Conservation (phyloP, 2,797 vertebrate genomes). For the Neostethus bicornis region DNA sequence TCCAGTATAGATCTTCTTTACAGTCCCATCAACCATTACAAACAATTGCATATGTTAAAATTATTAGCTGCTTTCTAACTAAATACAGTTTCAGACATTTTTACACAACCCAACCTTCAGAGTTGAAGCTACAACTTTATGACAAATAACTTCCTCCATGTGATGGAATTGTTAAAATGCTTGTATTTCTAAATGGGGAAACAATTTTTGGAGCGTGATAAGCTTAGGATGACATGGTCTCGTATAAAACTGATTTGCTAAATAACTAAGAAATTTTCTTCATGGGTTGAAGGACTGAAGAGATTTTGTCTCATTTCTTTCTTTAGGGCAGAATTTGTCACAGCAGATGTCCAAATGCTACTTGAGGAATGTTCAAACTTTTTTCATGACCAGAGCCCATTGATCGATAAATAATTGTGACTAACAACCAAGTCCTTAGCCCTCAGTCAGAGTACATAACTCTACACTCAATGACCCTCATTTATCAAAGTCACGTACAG, state of each 20-base stretch:
- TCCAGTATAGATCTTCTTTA: neutral
- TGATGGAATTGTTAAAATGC: neutral
- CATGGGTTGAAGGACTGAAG: neutral
- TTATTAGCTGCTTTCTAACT: no score
- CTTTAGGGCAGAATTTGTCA: conserved; percentile 18
- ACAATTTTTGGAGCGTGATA: neutral
- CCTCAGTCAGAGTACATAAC: neutral
- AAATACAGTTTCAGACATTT: no score
- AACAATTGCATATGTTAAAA: no score
- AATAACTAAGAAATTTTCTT: conserved; percentile 4
- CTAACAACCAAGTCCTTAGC: neutral
- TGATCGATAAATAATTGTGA: neutral
- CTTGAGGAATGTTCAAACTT: conserved; percentile 1
- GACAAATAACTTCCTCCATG: neutral
- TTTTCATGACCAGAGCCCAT: conserved; percentile 8
- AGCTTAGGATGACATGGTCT: neutral
- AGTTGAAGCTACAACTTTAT: no score
- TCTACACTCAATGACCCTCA: neutral
- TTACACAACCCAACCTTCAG: no score
- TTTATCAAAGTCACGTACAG: no score
- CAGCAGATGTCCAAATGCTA: neutral
- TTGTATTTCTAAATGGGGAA: neutral
- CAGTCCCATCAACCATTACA: no score
- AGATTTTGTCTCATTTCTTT: neutral
- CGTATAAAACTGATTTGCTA: conserved; percentile 5